Conservation (phyloP, 1,140 invertebrate species). For the Drosophila murphyi region DNA sequence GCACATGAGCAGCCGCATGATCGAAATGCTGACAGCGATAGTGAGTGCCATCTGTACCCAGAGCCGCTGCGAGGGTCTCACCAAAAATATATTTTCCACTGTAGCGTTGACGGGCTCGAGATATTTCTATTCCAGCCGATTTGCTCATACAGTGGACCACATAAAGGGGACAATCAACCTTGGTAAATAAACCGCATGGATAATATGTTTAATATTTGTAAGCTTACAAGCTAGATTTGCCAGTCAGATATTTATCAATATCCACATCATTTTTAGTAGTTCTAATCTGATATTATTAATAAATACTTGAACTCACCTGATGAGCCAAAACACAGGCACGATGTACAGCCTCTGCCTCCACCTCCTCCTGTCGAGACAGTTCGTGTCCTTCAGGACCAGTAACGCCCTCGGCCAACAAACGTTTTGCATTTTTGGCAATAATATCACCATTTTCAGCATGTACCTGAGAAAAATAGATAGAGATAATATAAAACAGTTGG, state of each 20-base stretch:
- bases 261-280: neutral
- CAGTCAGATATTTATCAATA: no score
- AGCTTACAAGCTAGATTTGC: no score
- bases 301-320: slow-evolving; percentile 87
- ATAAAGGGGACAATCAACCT: slow-evolving; percentile 87
- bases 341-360: slow-evolving; percentile 98
- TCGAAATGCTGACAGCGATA: slow-evolving; percentile 78
- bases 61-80: slow-evolving; percentile 91
- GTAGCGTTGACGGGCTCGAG: slow-evolving; percentile 85
- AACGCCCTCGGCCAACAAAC: slow-evolving; percentile 93
- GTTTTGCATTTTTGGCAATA: slow-evolving; percentile 95
- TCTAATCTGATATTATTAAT: no score
- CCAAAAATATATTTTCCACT: slow-evolving; percentile 88
- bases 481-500: neutral
- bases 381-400: slow-evolving; percentile 99
- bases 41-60: slow-evolving; percentile 85
- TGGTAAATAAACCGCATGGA: neutral
- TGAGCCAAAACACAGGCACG: slow-evolving; percentile 97
- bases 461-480: slow-evolving; percentile 86
- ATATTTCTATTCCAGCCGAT: slow-evolving; percentile 88
- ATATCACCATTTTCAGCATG: slow-evolving; percentile 99
- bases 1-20: slow-evolving; percentile 85
- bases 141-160: slow-evolving; percentile 92
- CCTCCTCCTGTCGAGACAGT: slow-evolving; percentile 97
- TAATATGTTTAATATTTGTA: no score